These are phyloP conservation scores for Sebastes hubbsi DNA, from an alignment of 2,797 vertebrate genomes.

Conservation along the genomic window DNA sequence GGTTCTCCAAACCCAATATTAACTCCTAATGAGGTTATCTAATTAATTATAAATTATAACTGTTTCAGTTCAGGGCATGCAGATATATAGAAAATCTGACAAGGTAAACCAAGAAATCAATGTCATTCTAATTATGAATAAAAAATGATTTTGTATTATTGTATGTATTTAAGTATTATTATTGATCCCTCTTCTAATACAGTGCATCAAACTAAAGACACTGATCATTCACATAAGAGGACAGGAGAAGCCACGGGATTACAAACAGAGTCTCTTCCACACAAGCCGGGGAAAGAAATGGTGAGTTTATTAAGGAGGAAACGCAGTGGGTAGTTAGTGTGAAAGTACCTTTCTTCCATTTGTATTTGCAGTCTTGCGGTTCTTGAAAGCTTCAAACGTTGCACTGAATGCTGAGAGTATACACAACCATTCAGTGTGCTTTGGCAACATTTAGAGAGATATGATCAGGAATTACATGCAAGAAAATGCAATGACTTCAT, in stretches of 20 bases:
- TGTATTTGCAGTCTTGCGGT: not conserved
- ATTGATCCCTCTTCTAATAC: not conserved
- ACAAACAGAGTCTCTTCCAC: constrained; percentile 11
- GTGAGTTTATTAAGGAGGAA: constrained; percentile 35
- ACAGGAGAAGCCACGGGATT: constrained; percentile 14
- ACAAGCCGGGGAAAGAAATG: constrained; percentile 46
- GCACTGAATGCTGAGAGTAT: not conserved
- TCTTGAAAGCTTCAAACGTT: not conserved
- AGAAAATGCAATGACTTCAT: not conserved
- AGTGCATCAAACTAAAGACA: constrained; percentile 43
- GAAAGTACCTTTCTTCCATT: not conserved
- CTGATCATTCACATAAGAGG: constrained; percentile 62
- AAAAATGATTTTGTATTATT: not conserved
- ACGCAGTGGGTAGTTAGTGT: not conserved
- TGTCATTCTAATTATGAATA: not conserved
- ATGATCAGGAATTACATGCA: not conserved
- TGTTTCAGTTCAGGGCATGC: not conserved
- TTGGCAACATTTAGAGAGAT: not conserved
- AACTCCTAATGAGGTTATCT: not conserved
- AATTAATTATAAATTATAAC: not conserved
- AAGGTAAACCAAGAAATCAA: not conserved
- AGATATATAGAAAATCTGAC: not conserved
- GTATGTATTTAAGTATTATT: not conserved
- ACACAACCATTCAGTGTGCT: not conserved
- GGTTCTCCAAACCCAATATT: not conserved